These are phyloP conservation scores for Nibea coibor DNA, from an alignment of 2,113 vertebrate genomes.

Conservation along the genomic window DNA sequence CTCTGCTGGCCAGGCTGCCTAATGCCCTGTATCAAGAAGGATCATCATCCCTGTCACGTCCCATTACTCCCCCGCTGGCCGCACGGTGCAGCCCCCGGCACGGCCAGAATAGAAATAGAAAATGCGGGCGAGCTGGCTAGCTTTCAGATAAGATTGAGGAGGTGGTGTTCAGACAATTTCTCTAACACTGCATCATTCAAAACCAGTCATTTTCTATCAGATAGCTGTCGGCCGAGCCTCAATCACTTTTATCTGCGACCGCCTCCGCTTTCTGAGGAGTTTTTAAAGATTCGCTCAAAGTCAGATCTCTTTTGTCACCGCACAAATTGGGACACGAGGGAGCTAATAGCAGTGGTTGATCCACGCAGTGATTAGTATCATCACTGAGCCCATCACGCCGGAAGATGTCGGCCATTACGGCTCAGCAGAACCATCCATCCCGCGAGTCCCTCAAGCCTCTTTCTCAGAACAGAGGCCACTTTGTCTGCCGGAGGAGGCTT, in stretches of 20 bases:
- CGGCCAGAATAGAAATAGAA: conserved; percentile 51
- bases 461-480: conserved; percentile 51
- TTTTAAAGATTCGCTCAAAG: conserved; percentile 29
- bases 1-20: conserved; percentile 63
- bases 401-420: conserved; percentile 45
- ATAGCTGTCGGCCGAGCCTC: neutral
- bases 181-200: conserved; percentile 26
- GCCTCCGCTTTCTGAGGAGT: conserved; percentile 23
- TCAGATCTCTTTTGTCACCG: conserved; percentile 40
- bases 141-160: conserved; percentile 45
- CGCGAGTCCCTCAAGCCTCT: conserved; percentile 20
- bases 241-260: conserved; percentile 32
- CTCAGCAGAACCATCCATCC: conserved; percentile 50
- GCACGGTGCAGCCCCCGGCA: conserved; percentile 33
- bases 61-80: conserved; percentile 71
- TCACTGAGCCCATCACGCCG: conserved; percentile 37
- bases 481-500: conserved; percentile 48
- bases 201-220: conserved; percentile 37
- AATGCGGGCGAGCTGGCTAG: conserved; percentile 27
- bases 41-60: conserved; percentile 76
- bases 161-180: conserved; percentile 24
- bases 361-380: conserved; percentile 55
- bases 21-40: conserved; percentile 73
- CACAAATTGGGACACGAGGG: conserved; percentile 49
- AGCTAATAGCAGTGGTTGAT: conserved; percentile 52